Evolutionary conservation across 1,140 invertebrate genomes (phyloP).

Genomic region (Muscidifurax raptorellus): DNA sequence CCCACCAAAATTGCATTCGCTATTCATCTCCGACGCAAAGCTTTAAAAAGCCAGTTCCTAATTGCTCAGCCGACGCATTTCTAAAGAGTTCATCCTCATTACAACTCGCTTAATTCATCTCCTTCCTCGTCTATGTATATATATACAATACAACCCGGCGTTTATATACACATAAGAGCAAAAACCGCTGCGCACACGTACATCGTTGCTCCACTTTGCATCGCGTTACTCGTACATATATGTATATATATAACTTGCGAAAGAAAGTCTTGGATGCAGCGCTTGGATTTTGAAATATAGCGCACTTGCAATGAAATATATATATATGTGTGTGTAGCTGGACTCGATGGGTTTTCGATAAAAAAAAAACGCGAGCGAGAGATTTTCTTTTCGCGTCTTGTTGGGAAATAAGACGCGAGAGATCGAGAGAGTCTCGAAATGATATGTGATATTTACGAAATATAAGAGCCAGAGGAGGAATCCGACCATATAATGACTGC

Average conservation of each 20-base stretch:
- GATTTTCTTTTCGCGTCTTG: not conserved
- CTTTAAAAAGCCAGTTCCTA: not conserved
- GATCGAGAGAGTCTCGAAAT: not conserved
- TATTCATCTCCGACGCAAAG: no score
- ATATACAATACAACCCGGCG: no score
- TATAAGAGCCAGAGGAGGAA: not conserved
- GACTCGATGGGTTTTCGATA: not conserved
- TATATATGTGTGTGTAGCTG: no score
- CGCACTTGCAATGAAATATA: not conserved
- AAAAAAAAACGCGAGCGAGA: not conserved
- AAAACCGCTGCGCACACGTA: not conserved
- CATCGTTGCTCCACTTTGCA: constrained; percentile 8
- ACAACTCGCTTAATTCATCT: not conserved
- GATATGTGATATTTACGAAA: constrained; percentile 10
- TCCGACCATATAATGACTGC: not conserved
- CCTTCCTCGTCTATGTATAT: not conserved
- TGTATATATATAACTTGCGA: not conserved
- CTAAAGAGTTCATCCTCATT: no score
- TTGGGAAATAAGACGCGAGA: no score
- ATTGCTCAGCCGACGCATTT: not conserved
- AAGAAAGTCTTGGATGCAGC: not conserved
- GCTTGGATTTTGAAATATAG: constrained; percentile 6
- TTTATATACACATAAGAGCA: not conserved
- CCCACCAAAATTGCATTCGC: not conserved
- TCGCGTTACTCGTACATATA: no score